Evolutionary conservation across 1,140 invertebrate species (phyloP), one percentile per base, ranked within the genome.

Genomic region (Ceratitis capitata): DNA sequence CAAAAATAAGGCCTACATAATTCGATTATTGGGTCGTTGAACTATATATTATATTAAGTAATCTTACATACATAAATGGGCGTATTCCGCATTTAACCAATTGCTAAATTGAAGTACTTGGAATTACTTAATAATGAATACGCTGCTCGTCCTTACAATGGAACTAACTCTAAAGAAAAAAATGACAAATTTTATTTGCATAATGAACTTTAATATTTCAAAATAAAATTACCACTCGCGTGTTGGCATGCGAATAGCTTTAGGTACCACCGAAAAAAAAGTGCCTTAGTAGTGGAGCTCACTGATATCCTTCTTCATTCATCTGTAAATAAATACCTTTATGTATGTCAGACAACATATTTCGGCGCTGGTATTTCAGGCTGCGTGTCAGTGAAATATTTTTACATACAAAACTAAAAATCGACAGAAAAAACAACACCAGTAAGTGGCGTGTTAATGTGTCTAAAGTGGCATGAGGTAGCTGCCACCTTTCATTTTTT

Each of bases 391-490:
- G 69, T 19, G 69, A n/a, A 78, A 39, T 45, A 47, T 78, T 78
- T 78, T 42, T 35, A 23, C 19, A 56, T 35, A 35, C 14, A 69
- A 39, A 69, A 69, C 10, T n/a, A n/a, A n/a, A 64, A 64, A 64
- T 29, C 9, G 29, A 35, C 39, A 6, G 10, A 61, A 26, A 45
- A 78, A 26, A 45, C 19, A 42, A 39, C 16, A 69, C n/a, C n/a
- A 69, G 16, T 78, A 45, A 78, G 69, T 78, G 69, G 69, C 69
- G 69, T 78, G 69, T 78, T 78, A 78, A 78, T 45, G 69, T 78
- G 69, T 9, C 69, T 26, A 78, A 78, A 78, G 19, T 78, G 69
- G 69, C 69, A 45, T 32, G 32, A 45, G 69, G 35, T 78, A 78
- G 69, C 69, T 74, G 64, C 64, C 64, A 78, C 69, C 69, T 78